Evolutionary conservation across 2,888 invertebrate species (phyloP), one percentile per base, ranked within the genome.

Genomic region (Tillus elongatus): DNA sequence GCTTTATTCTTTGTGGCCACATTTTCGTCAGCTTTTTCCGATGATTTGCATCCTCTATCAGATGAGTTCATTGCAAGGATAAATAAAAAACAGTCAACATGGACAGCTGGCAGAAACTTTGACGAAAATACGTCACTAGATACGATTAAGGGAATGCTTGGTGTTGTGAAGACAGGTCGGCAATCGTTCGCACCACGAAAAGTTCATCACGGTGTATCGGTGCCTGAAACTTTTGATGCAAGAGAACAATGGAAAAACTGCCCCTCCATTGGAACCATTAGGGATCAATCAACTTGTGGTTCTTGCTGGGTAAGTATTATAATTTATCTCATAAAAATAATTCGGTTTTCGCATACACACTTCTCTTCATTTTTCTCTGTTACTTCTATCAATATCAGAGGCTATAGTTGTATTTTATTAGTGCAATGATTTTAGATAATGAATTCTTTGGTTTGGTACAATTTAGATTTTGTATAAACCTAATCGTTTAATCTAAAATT

Each of bases 61-160:
- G 42, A 45, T 19, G 40, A 42, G 24, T 47, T 47, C 31, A 47
- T 47, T 10, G 31, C 40, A n/a, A 30, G 30, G 13, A 44, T 47
- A 6, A 47, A 47, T 30, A 27, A 19, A 19, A 35, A 33, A 2
- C 42, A 43, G 30, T 42, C 43, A 4, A 41, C 47, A 33, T 47
- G 47, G 47, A 44, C 30, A 24, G 47, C 47, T 11, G 47, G 47
- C 4, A 36, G 43, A 14, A 47, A 47, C 28, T 47, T 47, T 24
- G 34, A 19, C 2, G 34, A 39, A 28, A 13, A 12, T 15, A 6
- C 9, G 13, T 12, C 26, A 34, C 15, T 8, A 27, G 13, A 15
- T 6, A 4, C 4, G 4, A n/a, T 29, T 4, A 29, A 29, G 11
- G 10, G 11, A n/a, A 4, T 29, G 6, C 9, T 29, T 8, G 29